Evolutionary conservation across 2,797 vertebrate genomes (phyloP).

Genomic region (Psittacula derbiana): DNA sequence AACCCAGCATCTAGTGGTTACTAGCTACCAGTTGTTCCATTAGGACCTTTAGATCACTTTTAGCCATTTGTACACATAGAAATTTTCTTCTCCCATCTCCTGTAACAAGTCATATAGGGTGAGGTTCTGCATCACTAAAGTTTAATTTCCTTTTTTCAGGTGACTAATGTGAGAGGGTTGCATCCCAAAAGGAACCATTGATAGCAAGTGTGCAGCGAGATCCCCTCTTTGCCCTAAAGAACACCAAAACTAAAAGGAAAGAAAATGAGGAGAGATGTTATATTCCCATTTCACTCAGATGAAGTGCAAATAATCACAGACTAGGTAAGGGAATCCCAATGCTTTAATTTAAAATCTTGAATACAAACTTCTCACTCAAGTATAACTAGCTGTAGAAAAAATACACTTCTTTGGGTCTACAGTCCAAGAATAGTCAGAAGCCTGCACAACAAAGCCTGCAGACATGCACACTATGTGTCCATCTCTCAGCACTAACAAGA

Average conservation of each 20-base stretch:
- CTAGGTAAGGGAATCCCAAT: background rate
- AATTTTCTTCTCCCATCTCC: background rate
- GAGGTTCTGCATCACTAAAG: background rate
- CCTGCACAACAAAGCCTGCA: background rate
- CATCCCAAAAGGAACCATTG: background rate
- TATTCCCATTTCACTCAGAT: background rate
- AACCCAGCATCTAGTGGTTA: background rate
- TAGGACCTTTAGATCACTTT: background rate
- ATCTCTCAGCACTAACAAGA: background rate
- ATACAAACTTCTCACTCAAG: background rate
- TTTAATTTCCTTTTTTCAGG: background rate
- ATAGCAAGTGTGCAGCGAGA: accelerated
- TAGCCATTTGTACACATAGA: background rate
- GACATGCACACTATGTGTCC: background rate
- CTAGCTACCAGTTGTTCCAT: background rate
- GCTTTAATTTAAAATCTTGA: background rate
- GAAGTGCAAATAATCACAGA: background rate
- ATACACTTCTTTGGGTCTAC: background rate
- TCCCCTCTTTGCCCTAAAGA: background rate
- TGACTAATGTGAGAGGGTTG: background rate
- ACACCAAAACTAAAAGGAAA: background rate
- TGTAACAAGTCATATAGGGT: background rate
- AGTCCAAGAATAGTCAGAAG: background rate
- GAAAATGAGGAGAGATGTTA: background rate
- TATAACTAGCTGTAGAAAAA: background rate